These are phyloP conservation scores for Tadarida brasiliensis DNA, from an alignment of 2,797 vertebrate species.

Conservation along the genomic window DNA sequence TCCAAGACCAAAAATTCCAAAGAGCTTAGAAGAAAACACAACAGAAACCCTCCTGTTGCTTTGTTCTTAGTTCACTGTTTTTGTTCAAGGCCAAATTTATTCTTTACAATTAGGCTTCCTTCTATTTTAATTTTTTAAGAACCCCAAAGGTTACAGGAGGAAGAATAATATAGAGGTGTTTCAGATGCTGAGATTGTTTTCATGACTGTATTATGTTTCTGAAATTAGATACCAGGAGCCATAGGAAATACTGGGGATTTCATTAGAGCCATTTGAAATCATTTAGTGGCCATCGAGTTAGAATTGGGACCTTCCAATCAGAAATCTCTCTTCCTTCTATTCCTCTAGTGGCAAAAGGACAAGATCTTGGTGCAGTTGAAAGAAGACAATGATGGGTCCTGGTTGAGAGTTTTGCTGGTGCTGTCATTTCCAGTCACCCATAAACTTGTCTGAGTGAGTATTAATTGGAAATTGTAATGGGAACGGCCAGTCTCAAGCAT, in stretches of 20 bases:
- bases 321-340: background rate
- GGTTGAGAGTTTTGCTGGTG: constrained; percentile 1
- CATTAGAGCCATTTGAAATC: constrained; percentile 7
- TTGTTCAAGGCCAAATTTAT: constrained; percentile 41
- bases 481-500: background rate
- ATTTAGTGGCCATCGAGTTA: background rate
- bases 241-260: background rate
- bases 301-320: background rate
- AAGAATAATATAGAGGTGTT: constrained; percentile 17
- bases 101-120: background rate
- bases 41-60: constrained; percentile 69
- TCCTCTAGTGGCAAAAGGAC: background rate
- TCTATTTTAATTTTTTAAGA: constrained; percentile 29
- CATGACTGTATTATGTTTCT: background rate
- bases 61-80: constrained; percentile 61
- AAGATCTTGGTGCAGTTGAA: background rate
- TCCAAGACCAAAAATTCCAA: constrained; percentile 90
- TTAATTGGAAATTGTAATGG: constrained; percentile 33
- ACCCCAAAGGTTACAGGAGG: background rate
- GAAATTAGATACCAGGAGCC: background rate
- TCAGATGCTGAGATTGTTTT: background rate
- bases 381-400: background rate
- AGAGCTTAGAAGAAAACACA: constrained; percentile 83
- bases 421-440: constrained; percentile 19
- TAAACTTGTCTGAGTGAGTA: background rate